Conservation (phyloP, 2,113 vertebrate species). For the Triplophysa rosa region DNA sequence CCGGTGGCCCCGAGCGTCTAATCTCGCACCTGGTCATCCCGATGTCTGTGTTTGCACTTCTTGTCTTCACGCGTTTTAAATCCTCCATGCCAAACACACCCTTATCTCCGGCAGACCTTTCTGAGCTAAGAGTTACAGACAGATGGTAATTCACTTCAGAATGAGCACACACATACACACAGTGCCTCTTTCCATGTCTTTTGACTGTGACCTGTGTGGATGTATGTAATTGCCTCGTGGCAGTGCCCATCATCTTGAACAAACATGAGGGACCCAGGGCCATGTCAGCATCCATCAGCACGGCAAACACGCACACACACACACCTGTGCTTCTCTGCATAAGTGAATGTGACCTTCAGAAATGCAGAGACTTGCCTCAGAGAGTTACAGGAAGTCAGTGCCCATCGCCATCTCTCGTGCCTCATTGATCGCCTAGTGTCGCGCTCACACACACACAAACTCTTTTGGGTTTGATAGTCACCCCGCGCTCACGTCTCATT, state of each 20-base stretch:
- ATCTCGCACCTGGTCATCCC: slow-evolving; percentile 16
- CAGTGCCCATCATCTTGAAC: slow-evolving; percentile 22
- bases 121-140: slow-evolving; percentile 59
- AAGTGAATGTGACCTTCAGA: slow-evolving; percentile 62
- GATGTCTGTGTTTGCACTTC: slow-evolving; percentile 37
- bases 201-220: slow-evolving; percentile 17
- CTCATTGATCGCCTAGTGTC: slow-evolving; percentile 32
- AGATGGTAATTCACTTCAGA: slow-evolving; percentile 77
- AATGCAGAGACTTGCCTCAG: slow-evolving; percentile 68
- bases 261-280: slow-evolving; percentile 33
- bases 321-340: not conserved
- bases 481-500: slow-evolving; percentile 50
- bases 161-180: slow-evolving; percentile 45
- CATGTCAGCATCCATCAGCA: slow-evolving; percentile 28
- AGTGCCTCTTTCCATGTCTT: slow-evolving; percentile 7
- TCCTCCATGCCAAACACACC: slow-evolving; percentile 28
- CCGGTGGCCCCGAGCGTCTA: not conserved
- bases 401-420: slow-evolving; percentile 18
- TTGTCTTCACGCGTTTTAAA: slow-evolving; percentile 41
- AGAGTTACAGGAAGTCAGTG: slow-evolving; percentile 44
- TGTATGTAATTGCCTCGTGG: slow-evolving; percentile 32
- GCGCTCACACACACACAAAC: slow-evolving; percentile 47
- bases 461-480: slow-evolving; percentile 59
- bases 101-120: slow-evolving; percentile 37
- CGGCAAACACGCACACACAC: slow-evolving; percentile 27